A percentile compares a stretch with the other conserved stretches of the same genome.
Evolutionary conservation across 2,113 vertebrate species (phyloP).

Genomic region (Hipposideros armiger): DNA sequence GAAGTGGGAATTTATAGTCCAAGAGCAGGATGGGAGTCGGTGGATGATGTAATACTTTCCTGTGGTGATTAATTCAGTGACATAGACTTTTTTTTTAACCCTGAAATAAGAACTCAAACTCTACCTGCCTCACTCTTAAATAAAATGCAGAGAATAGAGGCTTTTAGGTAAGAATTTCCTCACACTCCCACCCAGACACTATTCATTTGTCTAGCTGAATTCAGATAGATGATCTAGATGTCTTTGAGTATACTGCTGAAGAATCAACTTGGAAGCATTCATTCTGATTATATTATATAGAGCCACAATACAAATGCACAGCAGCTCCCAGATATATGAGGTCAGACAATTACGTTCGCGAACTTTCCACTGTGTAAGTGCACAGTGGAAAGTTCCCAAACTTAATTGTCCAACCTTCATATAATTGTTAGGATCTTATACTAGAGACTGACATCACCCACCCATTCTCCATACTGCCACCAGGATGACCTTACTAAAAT

Average conservation of each 20-base stretch:
- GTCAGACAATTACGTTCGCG: no score
- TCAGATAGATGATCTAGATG: not conserved
- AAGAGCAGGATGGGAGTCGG: not conserved
- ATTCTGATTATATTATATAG: not conserved
- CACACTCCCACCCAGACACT: not conserved
- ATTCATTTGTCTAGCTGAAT: not conserved
- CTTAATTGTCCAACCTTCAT: no score
- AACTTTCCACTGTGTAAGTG: no score
- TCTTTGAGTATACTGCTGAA: not conserved
- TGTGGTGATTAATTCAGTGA: not conserved
- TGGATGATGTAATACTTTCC: not conserved
- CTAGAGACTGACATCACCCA: not conserved
- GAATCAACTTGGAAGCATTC: not conserved
- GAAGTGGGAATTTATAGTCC: not conserved
- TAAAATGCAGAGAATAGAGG: not conserved
- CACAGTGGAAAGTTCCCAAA: no score
- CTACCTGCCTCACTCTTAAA: not conserved
- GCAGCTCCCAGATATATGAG: not conserved
- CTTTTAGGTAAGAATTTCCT: not conserved
- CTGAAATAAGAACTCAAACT: constrained; percentile 11
- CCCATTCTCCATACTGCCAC: not conserved
- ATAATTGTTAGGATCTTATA: not conserved
- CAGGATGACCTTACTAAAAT: not conserved
- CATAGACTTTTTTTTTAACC: not conserved
- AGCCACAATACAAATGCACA: not conserved